Percentiles rank a stretch among this genome's conserved stretches.
Evolutionary conservation across 1,140 invertebrate genomes (phyloP).

Genomic region (Lepidostoma basale): DNA sequence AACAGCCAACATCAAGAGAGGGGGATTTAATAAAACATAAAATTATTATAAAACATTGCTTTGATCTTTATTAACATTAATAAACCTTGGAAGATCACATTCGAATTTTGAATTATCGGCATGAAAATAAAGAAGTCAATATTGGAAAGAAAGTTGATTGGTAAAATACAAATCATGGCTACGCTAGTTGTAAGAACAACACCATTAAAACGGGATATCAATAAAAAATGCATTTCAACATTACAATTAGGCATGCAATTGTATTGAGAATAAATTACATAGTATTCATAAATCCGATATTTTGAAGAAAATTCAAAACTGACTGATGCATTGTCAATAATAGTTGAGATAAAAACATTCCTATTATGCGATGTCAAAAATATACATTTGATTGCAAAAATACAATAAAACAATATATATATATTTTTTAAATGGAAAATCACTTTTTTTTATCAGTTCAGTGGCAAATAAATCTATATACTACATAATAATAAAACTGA

Average conservation of each 20-base stretch:
- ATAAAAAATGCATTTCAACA: slow-evolving; percentile 11
- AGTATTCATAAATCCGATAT: too few species aligned
- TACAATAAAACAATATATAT: slow-evolving; percentile 17
- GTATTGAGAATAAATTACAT: too few species aligned
- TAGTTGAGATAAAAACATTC: too few species aligned
- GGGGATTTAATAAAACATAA: slow-evolving; percentile 16
- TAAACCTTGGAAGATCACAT: slow-evolving; percentile 26
- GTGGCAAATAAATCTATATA: slow-evolving; percentile 22
- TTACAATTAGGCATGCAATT: too few species aligned
- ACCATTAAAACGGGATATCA: slow-evolving; percentile 4
- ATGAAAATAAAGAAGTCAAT: slow-evolving; percentile 11
- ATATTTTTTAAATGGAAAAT: slow-evolving; percentile 18
- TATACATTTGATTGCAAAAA: slow-evolving; percentile 22
- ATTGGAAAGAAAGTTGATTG: background rate
- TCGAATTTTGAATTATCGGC: slow-evolving; percentile 9
- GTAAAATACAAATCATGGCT: slow-evolving; percentile 18
- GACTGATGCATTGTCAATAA: too few species aligned
- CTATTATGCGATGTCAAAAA: slow-evolving; percentile 12
- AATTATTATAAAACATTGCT: slow-evolving; percentile 50
- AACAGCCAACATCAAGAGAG: too few species aligned
- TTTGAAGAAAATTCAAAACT: too few species aligned
- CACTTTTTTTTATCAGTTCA: slow-evolving; percentile 1
- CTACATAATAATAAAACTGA: slow-evolving; percentile 27
- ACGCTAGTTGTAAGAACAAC: background rate
- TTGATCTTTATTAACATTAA: slow-evolving; percentile 53